Conservation (phyloP, 2,888 invertebrate genomes). For the Steinernema scapterisci region DNA sequence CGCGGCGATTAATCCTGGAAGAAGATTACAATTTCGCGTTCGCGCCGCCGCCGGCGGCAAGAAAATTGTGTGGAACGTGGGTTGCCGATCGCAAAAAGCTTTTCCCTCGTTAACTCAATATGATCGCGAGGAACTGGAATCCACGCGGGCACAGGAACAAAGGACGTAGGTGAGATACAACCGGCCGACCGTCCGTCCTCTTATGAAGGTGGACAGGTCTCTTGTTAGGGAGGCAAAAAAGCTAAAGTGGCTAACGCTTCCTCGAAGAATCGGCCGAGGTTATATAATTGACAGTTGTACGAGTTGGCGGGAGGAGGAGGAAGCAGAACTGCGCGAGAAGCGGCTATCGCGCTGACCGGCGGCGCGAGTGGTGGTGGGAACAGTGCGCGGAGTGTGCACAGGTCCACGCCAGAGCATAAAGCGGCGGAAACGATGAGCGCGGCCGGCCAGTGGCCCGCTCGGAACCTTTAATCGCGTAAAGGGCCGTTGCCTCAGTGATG, state of each 20-base stretch:
- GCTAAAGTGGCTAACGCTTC: not conserved
- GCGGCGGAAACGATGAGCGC: not conserved
- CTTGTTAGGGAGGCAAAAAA: not conserved
- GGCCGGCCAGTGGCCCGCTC: slow-evolving; percentile 2
- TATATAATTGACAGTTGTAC: not conserved
- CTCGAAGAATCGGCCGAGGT: no score
- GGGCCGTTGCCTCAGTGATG: slow-evolving; percentile 24
- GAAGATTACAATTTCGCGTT: slow-evolving; percentile 28
- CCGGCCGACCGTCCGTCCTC: no score
- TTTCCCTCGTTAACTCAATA: slow-evolving; percentile 30
- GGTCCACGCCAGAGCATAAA: slow-evolving; percentile 5
- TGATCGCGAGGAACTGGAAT: not conserved
- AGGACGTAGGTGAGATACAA: not conserved
- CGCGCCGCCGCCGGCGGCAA: not conserved
- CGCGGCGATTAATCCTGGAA: slow-evolving; percentile 18
- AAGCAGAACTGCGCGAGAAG: slow-evolving; percentile 8
- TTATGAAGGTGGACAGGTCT: not conserved
- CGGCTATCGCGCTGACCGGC: not conserved
- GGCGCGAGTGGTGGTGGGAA: slow-evolving; percentile 24
- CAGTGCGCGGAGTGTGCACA: slow-evolving; percentile 27
- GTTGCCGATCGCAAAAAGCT: slow-evolving; percentile 20
- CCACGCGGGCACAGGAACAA: not conserved
- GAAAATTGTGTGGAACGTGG: slow-evolving; percentile 28
- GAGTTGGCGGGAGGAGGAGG: not conserved
- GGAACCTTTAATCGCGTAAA: slow-evolving; percentile 8